A percentile compares a stretch with the other conserved stretches of the same genome.
These are phyloP conservation scores for Xerus inauris DNA, from an alignment of 2,113 vertebrate genomes.

Conservation along the genomic window DNA sequence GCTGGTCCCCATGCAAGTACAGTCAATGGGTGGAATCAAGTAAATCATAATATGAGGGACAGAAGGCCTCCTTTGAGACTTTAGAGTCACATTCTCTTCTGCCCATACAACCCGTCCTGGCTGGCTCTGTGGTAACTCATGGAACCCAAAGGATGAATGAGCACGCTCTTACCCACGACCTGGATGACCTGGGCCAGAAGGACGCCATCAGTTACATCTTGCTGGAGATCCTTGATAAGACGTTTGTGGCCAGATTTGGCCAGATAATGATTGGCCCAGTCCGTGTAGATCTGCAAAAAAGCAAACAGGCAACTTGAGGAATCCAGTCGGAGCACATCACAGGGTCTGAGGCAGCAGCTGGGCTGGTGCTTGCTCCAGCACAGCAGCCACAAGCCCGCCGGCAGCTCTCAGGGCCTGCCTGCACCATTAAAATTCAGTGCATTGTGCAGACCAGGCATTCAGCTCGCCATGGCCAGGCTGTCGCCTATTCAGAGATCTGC, in stretches of 20 bases:
- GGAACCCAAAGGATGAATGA: no score
- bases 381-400: not conserved
- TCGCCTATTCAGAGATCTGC: slow-evolving; percentile 87
- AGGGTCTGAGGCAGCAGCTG: slow-evolving; percentile 34
- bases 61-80: no score
- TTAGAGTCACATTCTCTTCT: no score
- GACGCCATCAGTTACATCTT: slow-evolving; percentile 97
- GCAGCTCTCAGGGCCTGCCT: slow-evolving; percentile 82
- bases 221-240: slow-evolving; percentile 97
- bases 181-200: slow-evolving; percentile 98
- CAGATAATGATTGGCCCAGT: slow-evolving; percentile 99
- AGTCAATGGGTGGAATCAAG: slow-evolving; percentile 70
- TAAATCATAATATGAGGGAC: no score
- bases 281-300: slow-evolving; percentile 96
- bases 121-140: no score
- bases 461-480: slow-evolving; percentile 82
- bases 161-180: slow-evolving; percentile 93
- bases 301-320: slow-evolving; percentile 64
- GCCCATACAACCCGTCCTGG: no score
- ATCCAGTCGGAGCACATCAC: not conserved
- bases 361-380: not conserved
- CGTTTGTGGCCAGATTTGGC: slow-evolving; percentile 98
- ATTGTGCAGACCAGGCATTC: slow-evolving; percentile 88
- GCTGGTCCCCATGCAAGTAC: not conserved
- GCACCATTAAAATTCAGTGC: slow-evolving; percentile 90